Base-by-base conservation (phyloP, 2,888 invertebrate genomes). In the Cordilura impudica region DNA sequence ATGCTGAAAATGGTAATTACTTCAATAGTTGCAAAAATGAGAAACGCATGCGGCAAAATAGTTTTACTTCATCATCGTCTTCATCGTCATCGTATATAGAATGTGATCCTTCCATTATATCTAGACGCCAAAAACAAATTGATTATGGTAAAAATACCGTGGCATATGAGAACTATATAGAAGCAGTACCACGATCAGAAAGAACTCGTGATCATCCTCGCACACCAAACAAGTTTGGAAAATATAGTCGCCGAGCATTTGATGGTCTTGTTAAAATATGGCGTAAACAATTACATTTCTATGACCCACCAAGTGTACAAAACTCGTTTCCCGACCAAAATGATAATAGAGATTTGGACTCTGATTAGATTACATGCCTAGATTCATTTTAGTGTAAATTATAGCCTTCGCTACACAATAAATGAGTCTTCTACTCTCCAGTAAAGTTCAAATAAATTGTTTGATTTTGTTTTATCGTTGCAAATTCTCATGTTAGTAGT, bases 81-180 rank as follows among this genome's bases (percentile, higher is more conserved):
- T 86, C 87, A 1, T 86, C 86, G 0, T 86, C 86, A 0, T 83
- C 85, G 29, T 86, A 84, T 16, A 76, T 72, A 4, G 97, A 97
- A 90, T 93, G 92, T 6, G 95, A 98, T 90, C 92, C 93, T 14
- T 90, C 86, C 3, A 89, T 95, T 21, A 90, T 98, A 74, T 90
- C 92, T 45, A 92, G 98, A 80, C 92, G 98, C 49, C 97, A 97
- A 87, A 98, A 98, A 89, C 97, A 97, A 90, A 95, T 98, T 85
- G 97, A 97, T 89, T 98, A 96, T 91, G 98, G 98, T 10, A 98
- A 97, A 90, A 97, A 97, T 86, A 98, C 98, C 26, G 90, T 94
- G 82, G 96, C 96, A 45, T 98, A 98, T 88, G 93, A 94, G 83
- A 93, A 93, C 89, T 98, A 96, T 84, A 86, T 91, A 8, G 90